A percentile compares a stretch with the other conserved stretches of the same genome.
phyloP scores from a whole-genome alignment of 2,888 invertebrate genomes.

The Neelides folsomi region DNA sequence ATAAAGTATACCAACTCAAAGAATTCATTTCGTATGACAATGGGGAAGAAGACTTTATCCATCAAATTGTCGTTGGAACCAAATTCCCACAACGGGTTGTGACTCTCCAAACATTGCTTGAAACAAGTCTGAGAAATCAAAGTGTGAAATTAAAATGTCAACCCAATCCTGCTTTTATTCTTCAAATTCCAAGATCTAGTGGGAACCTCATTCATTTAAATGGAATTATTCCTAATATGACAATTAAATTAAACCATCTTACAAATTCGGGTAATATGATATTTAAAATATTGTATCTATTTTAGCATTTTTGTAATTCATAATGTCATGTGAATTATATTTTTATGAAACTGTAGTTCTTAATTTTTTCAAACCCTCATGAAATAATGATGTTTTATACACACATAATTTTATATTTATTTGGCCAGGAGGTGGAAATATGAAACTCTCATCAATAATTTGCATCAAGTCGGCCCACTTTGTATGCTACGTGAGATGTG shows the following conservation, averaged over 20 bases:
- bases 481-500: constrained; percentile 1
- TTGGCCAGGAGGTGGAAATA: background rate
- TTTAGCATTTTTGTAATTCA: no score
- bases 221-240: background rate
- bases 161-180: constrained; percentile 1
- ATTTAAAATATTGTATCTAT: no score
- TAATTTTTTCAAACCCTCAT: no score
- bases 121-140: background rate
- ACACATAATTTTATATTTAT: no score
- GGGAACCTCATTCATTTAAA: constrained; percentile 3
- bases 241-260: background rate
- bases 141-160: background rate
- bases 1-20: background rate
- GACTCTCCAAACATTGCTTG: background rate
- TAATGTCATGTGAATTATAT: no score
- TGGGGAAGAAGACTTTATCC: background rate
- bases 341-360: no score
- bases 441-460: background rate
- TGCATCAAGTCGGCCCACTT: constrained; percentile 5
- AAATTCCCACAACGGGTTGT: background rate
- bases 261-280: background rate
- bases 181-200: constrained; percentile 4
- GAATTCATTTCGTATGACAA: background rate
- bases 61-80: background rate
- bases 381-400: no score